Conservation (phyloP, 2,888 invertebrate genomes). For the Idaea aversata region DNA sequence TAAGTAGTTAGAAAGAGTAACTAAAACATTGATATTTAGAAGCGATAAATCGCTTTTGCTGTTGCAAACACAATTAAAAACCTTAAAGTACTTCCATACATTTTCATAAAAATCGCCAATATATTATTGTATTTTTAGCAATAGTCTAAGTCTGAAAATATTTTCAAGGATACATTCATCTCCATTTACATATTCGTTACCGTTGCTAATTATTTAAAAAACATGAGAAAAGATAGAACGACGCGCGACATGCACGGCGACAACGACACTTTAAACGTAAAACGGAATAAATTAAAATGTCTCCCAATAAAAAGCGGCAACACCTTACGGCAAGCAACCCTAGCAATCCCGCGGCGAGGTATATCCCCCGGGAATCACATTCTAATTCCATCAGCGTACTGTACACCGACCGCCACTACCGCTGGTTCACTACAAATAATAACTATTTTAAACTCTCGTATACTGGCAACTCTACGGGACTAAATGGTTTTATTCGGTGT, state of each 20-base stretch:
- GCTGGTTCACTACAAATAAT: neutral
- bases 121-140: too few relatives aligned
- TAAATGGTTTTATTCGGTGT: neutral
- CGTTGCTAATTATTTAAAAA: too few relatives aligned
- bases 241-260: neutral
- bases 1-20: too few relatives aligned
- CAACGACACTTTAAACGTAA: neutral
- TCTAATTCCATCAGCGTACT: slow-evolving; percentile 16
- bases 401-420: neutral
- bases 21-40: too few relatives aligned
- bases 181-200: too few relatives aligned
- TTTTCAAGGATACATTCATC: too few relatives aligned
- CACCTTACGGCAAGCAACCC: neutral
- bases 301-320: neutral
- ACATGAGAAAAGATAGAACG: too few relatives aligned
- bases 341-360: slow-evolving; percentile 4
- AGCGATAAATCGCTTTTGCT: too few relatives aligned
- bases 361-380: slow-evolving; percentile 19
- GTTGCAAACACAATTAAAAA: too few relatives aligned
- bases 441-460: slow-evolving; percentile 1
- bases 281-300: slow-evolving; percentile 1
- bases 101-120: too few relatives aligned
- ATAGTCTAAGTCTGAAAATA: too few relatives aligned
- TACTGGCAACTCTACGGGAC: neutral
- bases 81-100: too few relatives aligned